These are phyloP conservation scores for Alligator sinensis DNA, from an alignment of 2,113 vertebrate genomes.

Conservation along the genomic window DNA sequence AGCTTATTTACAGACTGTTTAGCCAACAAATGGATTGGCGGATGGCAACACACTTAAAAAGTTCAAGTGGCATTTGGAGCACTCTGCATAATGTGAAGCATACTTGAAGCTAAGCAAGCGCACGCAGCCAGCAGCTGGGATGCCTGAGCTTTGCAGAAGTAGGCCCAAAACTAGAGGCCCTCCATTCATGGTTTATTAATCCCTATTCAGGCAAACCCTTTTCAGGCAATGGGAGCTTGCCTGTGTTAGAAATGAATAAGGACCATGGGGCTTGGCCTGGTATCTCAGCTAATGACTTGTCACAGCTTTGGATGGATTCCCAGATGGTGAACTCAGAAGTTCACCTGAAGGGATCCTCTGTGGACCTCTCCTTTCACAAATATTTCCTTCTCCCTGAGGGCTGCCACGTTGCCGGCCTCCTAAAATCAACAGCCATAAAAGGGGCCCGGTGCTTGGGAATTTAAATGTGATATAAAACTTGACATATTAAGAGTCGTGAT, in stretches of 20 bases:
- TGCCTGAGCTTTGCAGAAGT: neutral
- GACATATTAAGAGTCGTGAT: neutral
- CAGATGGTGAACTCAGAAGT: neutral
- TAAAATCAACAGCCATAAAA: constrained; percentile 21
- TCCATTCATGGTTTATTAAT: constrained; percentile 16
- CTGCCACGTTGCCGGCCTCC: neutral
- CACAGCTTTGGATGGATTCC: neutral
- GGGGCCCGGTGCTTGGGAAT: neutral
- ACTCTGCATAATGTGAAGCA: constrained; percentile 27
- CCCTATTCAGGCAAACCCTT: neutral
- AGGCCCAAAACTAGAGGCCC: neutral
- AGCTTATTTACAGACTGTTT: constrained; percentile 30
- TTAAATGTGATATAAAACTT: neutral
- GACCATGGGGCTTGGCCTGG: constrained; percentile 8
- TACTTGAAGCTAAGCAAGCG: constrained; percentile 42
- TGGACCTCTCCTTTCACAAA: neutral
- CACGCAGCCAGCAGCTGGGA: neutral
- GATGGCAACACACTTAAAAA: constrained; percentile 41
- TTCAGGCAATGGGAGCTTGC: neutral
- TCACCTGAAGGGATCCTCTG: constrained; percentile 1
- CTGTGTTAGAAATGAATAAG: neutral
- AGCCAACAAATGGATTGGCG: neutral
- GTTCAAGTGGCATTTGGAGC: constrained; percentile 53
- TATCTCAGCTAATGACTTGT: neutral
- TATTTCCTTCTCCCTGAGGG: neutral